Base-by-base conservation (phyloP, 2,113 vertebrate genomes). In the Microtus montanus region DNA sequence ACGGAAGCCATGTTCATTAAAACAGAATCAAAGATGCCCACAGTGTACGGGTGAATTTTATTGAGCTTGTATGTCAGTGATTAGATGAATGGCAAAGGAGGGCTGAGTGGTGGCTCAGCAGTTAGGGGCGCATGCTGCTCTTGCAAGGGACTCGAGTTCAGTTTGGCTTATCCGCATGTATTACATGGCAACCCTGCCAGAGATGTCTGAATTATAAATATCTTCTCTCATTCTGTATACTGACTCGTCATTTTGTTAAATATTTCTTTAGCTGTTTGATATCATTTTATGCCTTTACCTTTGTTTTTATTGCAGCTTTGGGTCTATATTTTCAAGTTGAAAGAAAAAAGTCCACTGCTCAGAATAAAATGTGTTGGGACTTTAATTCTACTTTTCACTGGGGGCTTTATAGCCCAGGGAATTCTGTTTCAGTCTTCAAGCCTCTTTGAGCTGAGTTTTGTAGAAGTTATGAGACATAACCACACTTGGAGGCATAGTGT, bases 91-190 rank as follows among this genome's bases (percentile, higher is more conserved):
- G 17, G 13, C 22, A 24, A 86, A 35, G 35, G 84, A 86, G 44
- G 15, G 0, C 0, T 7, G 63, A 47, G 17, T 0, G 5, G 12
- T 44, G 26, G 26, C 26, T 66, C 26, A 17, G 28, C 17, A 22
- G 38, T 12, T 33, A 47, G 35, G n/a, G 44, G 61, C 15, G 13
- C 5, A 7, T 1, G 8, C 35, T 26, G 3, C 35, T 82, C 54
- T 61, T 61, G 1, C 15, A 66, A 26, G 64, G 38, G 17, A 44
- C 7, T 17, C 44, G 3, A 66, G 63, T 44, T 44, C 15, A 75
- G 41, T 75, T 52, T 92, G n/a, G 14, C 41, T 87, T 58, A 8
- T 30, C 47, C 11, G 19, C 3, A 33, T 17, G n/a, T 74, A 28
- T 66, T 38, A 30, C 30, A 22, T 41, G 58, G 26, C 30, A 38